These are phyloP conservation scores for Merops nubicus DNA, from an alignment of 2,113 vertebrate genomes.

Conservation along the genomic window DNA sequence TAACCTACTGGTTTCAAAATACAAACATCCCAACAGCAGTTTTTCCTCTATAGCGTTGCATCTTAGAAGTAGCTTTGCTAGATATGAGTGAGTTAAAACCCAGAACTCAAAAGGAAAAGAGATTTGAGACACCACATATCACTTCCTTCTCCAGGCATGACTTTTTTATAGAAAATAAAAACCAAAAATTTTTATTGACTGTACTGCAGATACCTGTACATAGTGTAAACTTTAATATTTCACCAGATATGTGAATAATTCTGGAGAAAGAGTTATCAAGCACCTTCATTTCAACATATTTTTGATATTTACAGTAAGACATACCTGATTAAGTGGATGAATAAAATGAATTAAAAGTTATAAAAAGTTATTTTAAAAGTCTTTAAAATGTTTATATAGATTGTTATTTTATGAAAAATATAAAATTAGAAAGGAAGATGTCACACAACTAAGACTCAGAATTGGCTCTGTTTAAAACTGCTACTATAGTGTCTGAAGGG, in stretches of 20 bases:
- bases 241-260: slow-evolving; percentile 62
- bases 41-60: background rate
- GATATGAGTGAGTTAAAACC: background rate
- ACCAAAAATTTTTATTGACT: slow-evolving; percentile 56
- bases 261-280: slow-evolving; percentile 73
- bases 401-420: slow-evolving; percentile 73
- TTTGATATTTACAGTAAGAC: slow-evolving; percentile 64
- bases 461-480: slow-evolving; percentile 24
- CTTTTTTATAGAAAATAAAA: slow-evolving; percentile 63
- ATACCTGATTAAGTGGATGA: slow-evolving; percentile 57
- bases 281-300: slow-evolving; percentile 78
- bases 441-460: slow-evolving; percentile 8
- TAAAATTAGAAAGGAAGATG: slow-evolving; percentile 4
- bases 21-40: background rate
- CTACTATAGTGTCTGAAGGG: background rate
- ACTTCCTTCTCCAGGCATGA: background rate
- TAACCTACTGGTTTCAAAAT: background rate
- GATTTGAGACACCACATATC: background rate
- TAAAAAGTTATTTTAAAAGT: slow-evolving; percentile 50
- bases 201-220: slow-evolving; percentile 65
- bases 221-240: slow-evolving; percentile 77
- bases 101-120: background rate
- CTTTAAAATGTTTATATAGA: slow-evolving; percentile 55
- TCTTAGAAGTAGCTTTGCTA: background rate
- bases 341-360: slow-evolving; percentile 61